These are phyloP conservation scores for Falco concolor DNA, from an alignment of 2,797 vertebrate species.

Conservation along the genomic window DNA sequence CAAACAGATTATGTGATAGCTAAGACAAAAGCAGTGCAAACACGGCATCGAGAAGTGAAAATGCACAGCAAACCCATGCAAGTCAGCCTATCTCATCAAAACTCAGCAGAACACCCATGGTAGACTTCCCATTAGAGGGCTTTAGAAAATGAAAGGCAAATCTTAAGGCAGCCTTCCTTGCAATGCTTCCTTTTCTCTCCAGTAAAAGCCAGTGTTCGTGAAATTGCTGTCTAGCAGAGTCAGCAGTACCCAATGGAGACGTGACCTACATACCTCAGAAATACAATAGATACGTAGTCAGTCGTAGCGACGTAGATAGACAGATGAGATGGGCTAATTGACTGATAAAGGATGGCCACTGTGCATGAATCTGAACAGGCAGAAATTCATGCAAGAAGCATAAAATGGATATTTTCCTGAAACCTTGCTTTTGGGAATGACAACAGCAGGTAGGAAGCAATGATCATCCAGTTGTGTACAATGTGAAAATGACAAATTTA, in stretches of 20 bases:
- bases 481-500: background rate
- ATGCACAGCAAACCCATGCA: background rate
- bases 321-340: slow-evolving; percentile 9
- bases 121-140: background rate
- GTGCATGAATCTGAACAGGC: background rate
- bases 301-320: background rate
- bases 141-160: slow-evolving; percentile 1
- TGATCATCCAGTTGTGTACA: background rate
- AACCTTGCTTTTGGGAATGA: background rate
- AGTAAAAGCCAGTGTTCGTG: slow-evolving; percentile 1
- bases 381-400: slow-evolving; percentile 1
- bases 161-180: background rate
- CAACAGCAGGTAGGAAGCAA: background rate
- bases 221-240: slow-evolving; percentile 35
- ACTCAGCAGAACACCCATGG: background rate
- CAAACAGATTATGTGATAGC: background rate
- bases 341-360: background rate
- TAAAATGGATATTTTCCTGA: background rate
- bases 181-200: background rate
- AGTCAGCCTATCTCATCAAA: background rate
- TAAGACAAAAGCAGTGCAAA: background rate
- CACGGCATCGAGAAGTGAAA: background rate
- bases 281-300: background rate
- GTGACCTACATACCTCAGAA: slow-evolving; percentile 60
- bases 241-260: slow-evolving; percentile 47